Percentiles rank a stretch among this genome's conserved stretches.
These are phyloP conservation scores for Spinibarbus caldwelli DNA, from an alignment of 2,797 vertebrate species.

Conservation along the genomic window DNA sequence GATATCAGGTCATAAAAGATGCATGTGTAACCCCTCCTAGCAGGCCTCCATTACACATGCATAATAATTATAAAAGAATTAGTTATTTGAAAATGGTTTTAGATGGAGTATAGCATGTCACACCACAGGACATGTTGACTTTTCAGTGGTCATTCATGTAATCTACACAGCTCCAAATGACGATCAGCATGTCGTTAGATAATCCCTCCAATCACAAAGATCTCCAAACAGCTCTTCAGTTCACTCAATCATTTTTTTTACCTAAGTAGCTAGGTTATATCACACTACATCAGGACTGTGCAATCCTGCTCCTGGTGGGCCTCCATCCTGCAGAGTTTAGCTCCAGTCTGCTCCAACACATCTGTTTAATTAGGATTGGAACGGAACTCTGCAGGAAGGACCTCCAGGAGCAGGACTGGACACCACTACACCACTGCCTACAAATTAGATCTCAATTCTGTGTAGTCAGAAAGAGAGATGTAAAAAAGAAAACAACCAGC, in stretches of 20 bases:
- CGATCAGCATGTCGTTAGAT: neutral
- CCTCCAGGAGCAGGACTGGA: neutral
- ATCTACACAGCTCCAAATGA: neutral
- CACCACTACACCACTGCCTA: neutral
- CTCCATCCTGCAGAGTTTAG: neutral
- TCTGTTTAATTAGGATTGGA: neutral
- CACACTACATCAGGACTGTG: neutral
- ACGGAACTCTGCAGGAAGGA: neutral
- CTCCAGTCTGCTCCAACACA: slow-evolving; percentile 1
- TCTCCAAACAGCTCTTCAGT: neutral
- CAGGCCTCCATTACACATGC: neutral
- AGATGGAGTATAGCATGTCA: neutral
- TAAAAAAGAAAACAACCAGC: neutral
- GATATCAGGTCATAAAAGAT: too few species aligned
- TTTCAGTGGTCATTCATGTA: neutral
- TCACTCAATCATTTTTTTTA: neutral
- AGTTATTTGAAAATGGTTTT: neutral
- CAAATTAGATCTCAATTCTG: neutral
- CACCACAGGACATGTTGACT: neutral
- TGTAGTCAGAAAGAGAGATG: neutral
- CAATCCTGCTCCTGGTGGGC: neutral
- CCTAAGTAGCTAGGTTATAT: neutral
- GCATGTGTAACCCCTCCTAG: neutral
- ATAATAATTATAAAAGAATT: neutral
- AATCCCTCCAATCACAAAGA: neutral